Conservation (phyloP, 2,113 vertebrate species). For the Otocyon megalotis region DNA sequence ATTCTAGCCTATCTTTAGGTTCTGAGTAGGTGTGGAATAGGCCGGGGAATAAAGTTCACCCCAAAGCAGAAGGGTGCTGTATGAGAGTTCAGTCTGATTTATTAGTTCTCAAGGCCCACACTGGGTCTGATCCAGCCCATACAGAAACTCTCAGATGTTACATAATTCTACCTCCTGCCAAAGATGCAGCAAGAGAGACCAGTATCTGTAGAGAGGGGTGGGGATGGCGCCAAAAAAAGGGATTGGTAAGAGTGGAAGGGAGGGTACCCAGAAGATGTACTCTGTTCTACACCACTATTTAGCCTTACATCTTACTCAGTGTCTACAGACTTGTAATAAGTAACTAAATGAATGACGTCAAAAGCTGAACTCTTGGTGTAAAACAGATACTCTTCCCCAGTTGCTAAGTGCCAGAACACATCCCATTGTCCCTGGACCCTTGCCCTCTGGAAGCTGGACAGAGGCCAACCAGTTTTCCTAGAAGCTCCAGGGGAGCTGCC, state of each 20-base stretch:
- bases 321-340: conserved; percentile 68
- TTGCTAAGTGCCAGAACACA: conserved; percentile 57
- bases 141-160: not conserved
- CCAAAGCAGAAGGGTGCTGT: not conserved
- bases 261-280: not conserved
- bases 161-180: not conserved
- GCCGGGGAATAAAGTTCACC: not conserved
- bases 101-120: not conserved
- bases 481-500: conserved; percentile 48
- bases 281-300: not conserved
- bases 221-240: not conserved
- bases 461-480: conserved; percentile 45
- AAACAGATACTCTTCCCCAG: conserved; percentile 14
- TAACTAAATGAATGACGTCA: conserved; percentile 68
- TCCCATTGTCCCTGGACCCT: conserved; percentile 23
- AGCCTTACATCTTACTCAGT: not conserved
- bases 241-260: not conserved
- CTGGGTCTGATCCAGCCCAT: not conserved
- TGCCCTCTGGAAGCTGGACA: conserved; percentile 27
- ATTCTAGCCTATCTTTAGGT: not conserved
- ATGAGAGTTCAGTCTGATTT: not conserved
- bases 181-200: not conserved
- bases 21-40: not conserved
- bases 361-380: conserved; percentile 30
- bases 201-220: not conserved